Evolutionary conservation across 2,113 vertebrate species (phyloP).

Genomic region (Sus scrofa): T2T-Sscrofa CM000814.6:136860501-136861000

Average conservation of each 20-base stretch:
- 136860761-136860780: too few relatives aligned
- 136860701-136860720: too few relatives aligned
- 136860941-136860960: not conserved
- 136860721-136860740: too few relatives aligned
- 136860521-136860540: not conserved
- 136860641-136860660: too few relatives aligned
- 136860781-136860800: too few relatives aligned
- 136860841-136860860: not conserved
- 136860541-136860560: not conserved
- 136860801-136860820: too few relatives aligned
- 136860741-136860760: too few relatives aligned
- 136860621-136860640: not conserved
- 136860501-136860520: not conserved
- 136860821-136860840: too few relatives aligned
- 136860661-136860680: rapidly evolving
- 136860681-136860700: not conserved
- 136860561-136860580: not conserved
- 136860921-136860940: not conserved
- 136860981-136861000: not conserved
- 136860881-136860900: not conserved
- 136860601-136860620: not conserved
- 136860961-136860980: not conserved
- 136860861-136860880: not conserved
- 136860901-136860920: too few relatives aligned
- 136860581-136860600: not conserved